A percentile compares a stretch with the other conserved stretches of the same genome.
Conservation (phyloP, 2,113 vertebrate genomes). For the Typhlomys cinereus region DNA sequence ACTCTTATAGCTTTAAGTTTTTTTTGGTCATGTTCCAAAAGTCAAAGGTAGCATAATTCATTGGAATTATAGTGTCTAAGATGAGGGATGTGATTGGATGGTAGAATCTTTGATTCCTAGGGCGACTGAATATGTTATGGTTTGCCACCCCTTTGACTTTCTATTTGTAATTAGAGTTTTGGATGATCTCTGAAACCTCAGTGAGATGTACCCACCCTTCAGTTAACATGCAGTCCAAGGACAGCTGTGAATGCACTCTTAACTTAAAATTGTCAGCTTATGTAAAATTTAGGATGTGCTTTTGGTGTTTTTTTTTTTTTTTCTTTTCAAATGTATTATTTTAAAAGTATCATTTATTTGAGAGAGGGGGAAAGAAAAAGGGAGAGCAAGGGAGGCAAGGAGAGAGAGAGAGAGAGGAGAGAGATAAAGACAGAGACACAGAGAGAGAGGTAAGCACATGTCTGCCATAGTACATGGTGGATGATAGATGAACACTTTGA, state of each 20-base stretch:
- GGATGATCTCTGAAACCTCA: neutral
- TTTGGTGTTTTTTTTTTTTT: neutral
- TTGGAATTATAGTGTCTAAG: neutral
- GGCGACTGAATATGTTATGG: too few relatives aligned
- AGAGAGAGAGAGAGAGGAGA: too few relatives aligned
- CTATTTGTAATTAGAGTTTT: neutral
- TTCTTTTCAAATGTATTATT: too few relatives aligned
- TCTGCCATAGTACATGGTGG: too few relatives aligned
- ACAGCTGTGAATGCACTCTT: neutral
- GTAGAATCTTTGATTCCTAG: neutral
- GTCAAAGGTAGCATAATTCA: too few relatives aligned
- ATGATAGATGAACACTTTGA: too few relatives aligned
- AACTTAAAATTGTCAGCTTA: neutral
- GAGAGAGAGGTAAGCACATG: too few relatives aligned
- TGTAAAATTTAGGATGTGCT: neutral
- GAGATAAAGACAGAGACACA: too few relatives aligned
- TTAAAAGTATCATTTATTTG: too few relatives aligned
- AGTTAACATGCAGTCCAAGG: too few relatives aligned
- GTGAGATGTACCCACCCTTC: neutral
- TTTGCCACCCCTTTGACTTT: neutral
- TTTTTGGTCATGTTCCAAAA: neutral
- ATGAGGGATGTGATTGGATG: neutral
- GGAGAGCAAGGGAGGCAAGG: too few relatives aligned
- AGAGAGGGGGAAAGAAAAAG: too few relatives aligned
- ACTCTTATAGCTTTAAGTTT: neutral